A percentile compares a stretch with the other conserved stretches of the same genome.
Conservation (phyloP, 2,113 vertebrate species). For the Lampris incognitus region DNA sequence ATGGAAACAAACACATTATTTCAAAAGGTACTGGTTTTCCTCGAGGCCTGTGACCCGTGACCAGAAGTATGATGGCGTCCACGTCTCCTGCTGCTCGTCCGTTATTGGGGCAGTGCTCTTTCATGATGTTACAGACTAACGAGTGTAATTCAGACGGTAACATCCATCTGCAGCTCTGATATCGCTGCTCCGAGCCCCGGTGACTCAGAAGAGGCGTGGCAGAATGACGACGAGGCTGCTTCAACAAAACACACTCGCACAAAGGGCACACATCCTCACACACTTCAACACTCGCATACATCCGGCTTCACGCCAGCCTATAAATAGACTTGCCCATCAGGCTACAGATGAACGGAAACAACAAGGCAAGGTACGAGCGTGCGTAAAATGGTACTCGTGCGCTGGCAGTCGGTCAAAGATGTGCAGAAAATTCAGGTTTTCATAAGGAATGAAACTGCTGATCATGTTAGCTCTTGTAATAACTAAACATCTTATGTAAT, state of each 20-base stretch:
- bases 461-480: no score
- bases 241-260: not conserved
- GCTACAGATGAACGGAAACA: conserved; percentile 27
- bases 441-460: no score
- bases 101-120: not conserved
- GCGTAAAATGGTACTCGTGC: no score
- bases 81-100: conserved; percentile 13
- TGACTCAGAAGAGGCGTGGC: conserved; percentile 48
- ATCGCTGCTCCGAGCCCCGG: conserved; percentile 32
- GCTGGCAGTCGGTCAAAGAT: no score
- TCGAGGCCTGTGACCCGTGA: no score
- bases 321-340: conserved; percentile 55
- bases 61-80: conserved; percentile 8
- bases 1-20: not conserved
- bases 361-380: not conserved
- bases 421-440: no score
- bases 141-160: conserved; percentile 38
- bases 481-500: no score
- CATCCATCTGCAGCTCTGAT: conserved; percentile 49
- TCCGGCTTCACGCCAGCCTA: conserved; percentile 31
- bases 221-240: conserved; percentile 10
- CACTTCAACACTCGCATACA: conserved; percentile 11
- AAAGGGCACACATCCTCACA: conserved; percentile 2
- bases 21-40: no score
- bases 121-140: conserved; percentile 11